phyloP scores from a whole-genome alignment of 2,797 vertebrate genomes.

The Crax fasciolata region DNA sequence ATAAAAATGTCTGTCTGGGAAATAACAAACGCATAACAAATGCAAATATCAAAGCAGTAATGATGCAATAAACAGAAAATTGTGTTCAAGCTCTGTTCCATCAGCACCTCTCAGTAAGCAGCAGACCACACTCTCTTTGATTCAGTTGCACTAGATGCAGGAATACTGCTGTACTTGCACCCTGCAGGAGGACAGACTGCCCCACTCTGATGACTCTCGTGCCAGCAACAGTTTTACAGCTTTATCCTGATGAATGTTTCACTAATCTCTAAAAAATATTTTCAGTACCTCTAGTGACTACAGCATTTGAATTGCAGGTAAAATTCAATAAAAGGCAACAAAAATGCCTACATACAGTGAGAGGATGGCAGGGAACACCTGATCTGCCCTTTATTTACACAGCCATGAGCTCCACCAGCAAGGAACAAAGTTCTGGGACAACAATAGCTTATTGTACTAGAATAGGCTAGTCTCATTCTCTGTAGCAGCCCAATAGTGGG shows the following conservation, averaged over 20 bases:
- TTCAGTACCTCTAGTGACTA: neutral
- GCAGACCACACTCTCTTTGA: neutral
- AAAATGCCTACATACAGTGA: accelerated
- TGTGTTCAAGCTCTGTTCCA: neutral
- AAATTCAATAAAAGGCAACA: neutral
- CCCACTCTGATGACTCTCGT: neutral
- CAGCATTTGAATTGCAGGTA: neutral
- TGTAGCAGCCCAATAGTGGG: neutral
- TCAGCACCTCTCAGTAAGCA: neutral
- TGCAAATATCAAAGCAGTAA: neutral
- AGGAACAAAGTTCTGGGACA: neutral
- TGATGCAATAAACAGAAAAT: neutral
- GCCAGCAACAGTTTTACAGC: neutral
- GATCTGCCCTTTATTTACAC: neutral
- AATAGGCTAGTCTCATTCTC: neutral
- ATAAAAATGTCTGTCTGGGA: neutral
- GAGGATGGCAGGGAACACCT: neutral
- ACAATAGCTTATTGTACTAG: neutral
- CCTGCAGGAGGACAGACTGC: neutral
- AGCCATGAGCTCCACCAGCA: neutral
- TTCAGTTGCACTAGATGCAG: neutral
- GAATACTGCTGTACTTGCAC: neutral
- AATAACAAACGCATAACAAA: neutral
- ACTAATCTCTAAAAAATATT: neutral
- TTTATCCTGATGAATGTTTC: neutral